These are phyloP conservation scores for Sebastes taczanowskii DNA, from an alignment of 2,797 vertebrate species.

Conservation along the genomic window DNA sequence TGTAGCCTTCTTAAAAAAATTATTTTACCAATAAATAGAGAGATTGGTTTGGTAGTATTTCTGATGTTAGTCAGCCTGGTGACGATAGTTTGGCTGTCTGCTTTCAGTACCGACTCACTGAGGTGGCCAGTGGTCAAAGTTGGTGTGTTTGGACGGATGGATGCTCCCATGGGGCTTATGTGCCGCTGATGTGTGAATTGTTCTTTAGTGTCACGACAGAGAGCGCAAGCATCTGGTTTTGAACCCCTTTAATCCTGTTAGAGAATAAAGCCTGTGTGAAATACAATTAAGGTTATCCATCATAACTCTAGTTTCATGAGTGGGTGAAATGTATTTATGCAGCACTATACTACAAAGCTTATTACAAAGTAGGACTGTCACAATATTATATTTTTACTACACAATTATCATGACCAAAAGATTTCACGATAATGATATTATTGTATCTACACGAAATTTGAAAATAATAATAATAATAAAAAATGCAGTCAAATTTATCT, in stretches of 20 bases:
- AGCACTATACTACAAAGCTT: neutral
- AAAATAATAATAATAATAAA: no score
- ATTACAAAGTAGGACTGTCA: neutral
- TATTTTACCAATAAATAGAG: neutral
- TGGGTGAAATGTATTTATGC: neutral
- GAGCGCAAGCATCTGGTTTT: conserved; percentile 26
- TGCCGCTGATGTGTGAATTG: conserved; percentile 7
- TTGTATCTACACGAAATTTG: no score
- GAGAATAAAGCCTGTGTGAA: neutral
- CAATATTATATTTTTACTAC: no score
- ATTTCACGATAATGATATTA: no score
- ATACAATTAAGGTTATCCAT: neutral
- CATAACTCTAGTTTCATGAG: neutral
- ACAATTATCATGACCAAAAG: no score
- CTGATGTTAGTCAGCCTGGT: neutral
- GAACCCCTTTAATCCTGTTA: neutral
- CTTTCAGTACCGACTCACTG: neutral
- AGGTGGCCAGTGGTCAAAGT: neutral
- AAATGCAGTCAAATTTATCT: no score
- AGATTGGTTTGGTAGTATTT: neutral
- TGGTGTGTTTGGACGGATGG: neutral
- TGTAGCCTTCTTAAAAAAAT: neutral
- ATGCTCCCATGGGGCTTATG: neutral
- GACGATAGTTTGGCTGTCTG: neutral
- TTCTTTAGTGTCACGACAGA: conserved; percentile 29